Conservation (phyloP, 2,113 vertebrate genomes). For the Centropristis striata region DNA sequence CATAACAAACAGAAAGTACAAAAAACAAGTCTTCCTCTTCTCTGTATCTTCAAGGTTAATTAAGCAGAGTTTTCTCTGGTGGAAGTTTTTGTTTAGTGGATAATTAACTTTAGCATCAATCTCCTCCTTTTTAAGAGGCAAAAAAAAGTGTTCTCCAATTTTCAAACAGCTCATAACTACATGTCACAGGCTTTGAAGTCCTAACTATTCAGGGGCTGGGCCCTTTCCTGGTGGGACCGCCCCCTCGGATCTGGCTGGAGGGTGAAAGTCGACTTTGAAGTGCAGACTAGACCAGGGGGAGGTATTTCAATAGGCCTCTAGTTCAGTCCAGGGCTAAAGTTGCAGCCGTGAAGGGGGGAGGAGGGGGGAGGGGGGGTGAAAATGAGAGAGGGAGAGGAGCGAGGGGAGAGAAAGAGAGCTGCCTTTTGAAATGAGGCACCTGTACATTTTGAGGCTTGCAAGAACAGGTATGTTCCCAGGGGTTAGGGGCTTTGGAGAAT, state of each 20-base stretch:
- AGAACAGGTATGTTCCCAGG: slow-evolving; percentile 80
- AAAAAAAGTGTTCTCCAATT: slow-evolving; percentile 38
- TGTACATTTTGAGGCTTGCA: slow-evolving; percentile 74
- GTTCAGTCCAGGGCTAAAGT: slow-evolving; percentile 68
- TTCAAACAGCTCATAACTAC: slow-evolving; percentile 67
- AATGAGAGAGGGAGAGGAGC: slow-evolving; percentile 40
- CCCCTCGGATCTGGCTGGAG: slow-evolving; percentile 66
- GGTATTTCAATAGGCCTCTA: slow-evolving; percentile 76
- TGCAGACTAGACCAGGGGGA: slow-evolving; percentile 72
- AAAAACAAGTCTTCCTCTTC: not conserved
- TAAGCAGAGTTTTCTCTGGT: not conserved
- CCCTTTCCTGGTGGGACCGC: slow-evolving; percentile 54
- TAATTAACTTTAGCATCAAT: slow-evolving; percentile 51
- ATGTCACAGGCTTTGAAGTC: slow-evolving; percentile 71
- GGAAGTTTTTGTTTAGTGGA: slow-evolving; percentile 16
- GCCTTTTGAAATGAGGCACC: slow-evolving; percentile 81
- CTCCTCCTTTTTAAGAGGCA: not conserved
- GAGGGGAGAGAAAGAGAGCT: slow-evolving; percentile 44
- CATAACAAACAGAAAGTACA: not conserved
- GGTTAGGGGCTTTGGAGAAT: slow-evolving; percentile 68
- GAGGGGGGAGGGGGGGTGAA: slow-evolving; percentile 28
- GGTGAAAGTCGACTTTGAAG: slow-evolving; percentile 80
- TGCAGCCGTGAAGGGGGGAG: slow-evolving; percentile 56
- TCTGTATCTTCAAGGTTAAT: not conserved
- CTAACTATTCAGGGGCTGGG: slow-evolving; percentile 57